A percentile compares a stretch with the other conserved stretches of the same genome.
Conservation (phyloP, 2,888 invertebrate genomes). For the Dicyrtoma fusca region DNA sequence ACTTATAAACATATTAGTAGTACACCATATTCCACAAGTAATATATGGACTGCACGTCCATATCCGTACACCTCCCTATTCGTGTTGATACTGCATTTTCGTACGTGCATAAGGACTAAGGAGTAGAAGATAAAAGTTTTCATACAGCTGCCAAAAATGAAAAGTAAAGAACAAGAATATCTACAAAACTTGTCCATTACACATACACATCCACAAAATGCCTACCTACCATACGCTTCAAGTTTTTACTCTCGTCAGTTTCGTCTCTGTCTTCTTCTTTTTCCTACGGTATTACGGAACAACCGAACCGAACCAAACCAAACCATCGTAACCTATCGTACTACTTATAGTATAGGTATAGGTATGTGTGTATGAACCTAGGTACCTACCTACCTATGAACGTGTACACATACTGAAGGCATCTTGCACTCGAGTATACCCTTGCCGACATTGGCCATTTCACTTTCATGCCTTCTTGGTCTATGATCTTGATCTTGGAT, state of each 20-base stretch:
- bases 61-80: too few species aligned
- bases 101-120: not conserved
- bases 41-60: too few species aligned
- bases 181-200: conserved; percentile 53
- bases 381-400: not conserved
- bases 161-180: conserved; percentile 45
- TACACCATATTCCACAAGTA: too few species aligned
- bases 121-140: conserved; percentile 44
- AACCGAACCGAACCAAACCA: not conserved
- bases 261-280: conserved; percentile 28
- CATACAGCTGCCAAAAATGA: conserved; percentile 54
- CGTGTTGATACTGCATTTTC: too few species aligned
- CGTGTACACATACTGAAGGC: not conserved
- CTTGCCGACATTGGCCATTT: too few species aligned
- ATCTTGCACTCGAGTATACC: not conserved
- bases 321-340: not conserved
- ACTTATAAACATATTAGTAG: too few species aligned
- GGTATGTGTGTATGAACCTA: not conserved
- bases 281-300: not conserved
- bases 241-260: conserved; percentile 10
- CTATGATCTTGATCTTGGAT: too few species aligned
- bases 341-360: not conserved
- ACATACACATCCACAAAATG: conserved; percentile 12
- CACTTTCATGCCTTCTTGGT: too few species aligned
- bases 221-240: conserved; percentile 9